Evolutionary conservation across 2,797 vertebrate genomes (phyloP), one percentile per base, ranked within the genome.

Genomic region (Galagoides demidoff): DNA sequence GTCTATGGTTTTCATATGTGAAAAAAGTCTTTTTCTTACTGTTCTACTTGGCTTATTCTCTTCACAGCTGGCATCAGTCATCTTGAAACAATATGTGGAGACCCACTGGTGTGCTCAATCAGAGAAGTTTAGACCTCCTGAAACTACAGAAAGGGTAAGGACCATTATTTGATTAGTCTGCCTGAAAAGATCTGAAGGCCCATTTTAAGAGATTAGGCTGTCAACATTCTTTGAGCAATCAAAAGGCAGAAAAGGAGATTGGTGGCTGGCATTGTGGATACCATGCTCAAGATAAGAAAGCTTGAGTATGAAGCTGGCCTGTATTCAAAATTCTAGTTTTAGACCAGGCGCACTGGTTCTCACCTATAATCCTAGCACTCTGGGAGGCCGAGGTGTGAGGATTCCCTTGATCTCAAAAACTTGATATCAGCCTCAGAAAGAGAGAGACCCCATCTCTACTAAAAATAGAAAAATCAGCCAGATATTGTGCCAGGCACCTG

Each of bases 51-150:
- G 12, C 77, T 92, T 61, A 3, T 31, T 98, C 68, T 98, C 81
- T 95, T 84, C 91, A 10, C 98, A 99, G 99, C 98, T 99, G 68
- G 99, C 99, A 0, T 99, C 99, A 0, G 99, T 99, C 96, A 99
- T 99, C 97, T 98, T 99, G 97, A 99, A 99, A 85, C 99, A 99
- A 94, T 99, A 99, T 98, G 99, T 99, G 98, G 99, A 99, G 98
- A 99, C 99, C 90, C 99, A 99, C 98, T 99, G 99, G 99, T 99
- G 99, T 96, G 99, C 99, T 79, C 99, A 99, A 63, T 99, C 99
- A 0, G 99, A 99, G 88, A 99, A 99, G 96, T 99, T 99, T 96
- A 98, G 99, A 83, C 99, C 99, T 95, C 99, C 99, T 64, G 99
- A 99, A 98, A 99, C 99, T 16, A 99, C 99, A 20, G 99, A 99